Conservation (phyloP, 2,113 vertebrate species). For the Maccullochella peelii region DNA sequence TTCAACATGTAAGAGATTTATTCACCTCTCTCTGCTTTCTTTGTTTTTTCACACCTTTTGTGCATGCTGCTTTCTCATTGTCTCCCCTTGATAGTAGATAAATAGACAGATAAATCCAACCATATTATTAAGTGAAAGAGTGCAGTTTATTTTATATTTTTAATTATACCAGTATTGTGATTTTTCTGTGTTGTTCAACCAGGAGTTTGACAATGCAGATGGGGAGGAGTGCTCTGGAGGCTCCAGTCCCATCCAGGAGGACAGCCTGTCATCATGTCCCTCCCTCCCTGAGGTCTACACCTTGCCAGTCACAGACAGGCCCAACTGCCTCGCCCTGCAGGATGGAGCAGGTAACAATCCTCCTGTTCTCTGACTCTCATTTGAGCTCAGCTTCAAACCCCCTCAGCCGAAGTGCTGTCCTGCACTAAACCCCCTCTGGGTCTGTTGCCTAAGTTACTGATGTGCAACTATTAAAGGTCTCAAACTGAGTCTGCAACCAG, state of each 20-base stretch:
- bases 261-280: conserved; percentile 92
- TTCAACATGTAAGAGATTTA: conserved; percentile 74
- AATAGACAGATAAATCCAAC: conserved; percentile 16
- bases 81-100: conserved; percentile 32
- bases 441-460: conserved; percentile 50
- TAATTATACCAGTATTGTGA: neutral
- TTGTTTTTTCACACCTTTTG: conserved; percentile 41
- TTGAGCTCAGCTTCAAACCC: neutral
- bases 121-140: conserved; percentile 2
- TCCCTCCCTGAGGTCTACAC: conserved; percentile 94
- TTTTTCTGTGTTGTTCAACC: conserved; percentile 12
- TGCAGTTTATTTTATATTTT: neutral
- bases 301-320: conserved; percentile 86
- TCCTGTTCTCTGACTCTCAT: neutral
- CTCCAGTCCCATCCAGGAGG: conserved; percentile 92
- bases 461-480: conserved; percentile 54
- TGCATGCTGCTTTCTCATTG: conserved; percentile 44
- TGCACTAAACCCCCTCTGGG: conserved; percentile 30
- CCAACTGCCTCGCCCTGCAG: conserved; percentile 76
- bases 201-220: conserved; percentile 95
- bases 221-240: conserved; percentile 92
- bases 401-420: neutral
- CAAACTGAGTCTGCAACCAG: conserved; percentile 48
- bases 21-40: conserved; percentile 61
- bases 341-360: conserved; percentile 76